Evolutionary conservation across 2,888 invertebrate species (phyloP).

Genomic region (Drosophila meridiana): DNA sequence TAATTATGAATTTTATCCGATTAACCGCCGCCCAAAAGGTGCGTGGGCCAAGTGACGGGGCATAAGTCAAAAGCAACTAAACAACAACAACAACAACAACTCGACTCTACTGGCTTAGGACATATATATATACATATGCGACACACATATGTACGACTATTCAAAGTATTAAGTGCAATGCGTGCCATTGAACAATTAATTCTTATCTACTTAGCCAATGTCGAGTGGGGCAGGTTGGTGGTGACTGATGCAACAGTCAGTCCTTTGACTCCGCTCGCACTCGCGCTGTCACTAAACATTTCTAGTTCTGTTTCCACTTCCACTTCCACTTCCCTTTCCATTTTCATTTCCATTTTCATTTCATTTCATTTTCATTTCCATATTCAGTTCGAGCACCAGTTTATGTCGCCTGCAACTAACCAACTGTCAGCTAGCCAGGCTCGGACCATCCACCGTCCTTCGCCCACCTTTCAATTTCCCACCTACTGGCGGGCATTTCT

Average conservation of each 20-base stretch:
- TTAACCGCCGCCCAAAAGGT: slow-evolving; percentile 67
- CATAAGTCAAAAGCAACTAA: slow-evolving; percentile 53
- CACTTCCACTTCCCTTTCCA: slow-evolving; percentile 28
- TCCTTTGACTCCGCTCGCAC: slow-evolving; percentile 22
- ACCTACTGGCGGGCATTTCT: slow-evolving; percentile 63
- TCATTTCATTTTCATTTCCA: slow-evolving; percentile 35
- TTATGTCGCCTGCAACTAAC: slow-evolving; percentile 39
- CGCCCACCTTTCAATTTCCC: slow-evolving; percentile 4
- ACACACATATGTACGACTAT: slow-evolving; percentile 38
- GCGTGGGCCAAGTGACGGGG: slow-evolving; percentile 55
- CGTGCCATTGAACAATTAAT: slow-evolving; percentile 83
- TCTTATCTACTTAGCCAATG: slow-evolving; percentile 77
- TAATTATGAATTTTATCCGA: slow-evolving; percentile 85
- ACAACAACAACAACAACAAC: neutral
- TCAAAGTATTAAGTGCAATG: slow-evolving; percentile 78
- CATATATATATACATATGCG: neutral
- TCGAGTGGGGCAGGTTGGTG: slow-evolving; percentile 30
- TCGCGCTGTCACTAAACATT: slow-evolving; percentile 20
- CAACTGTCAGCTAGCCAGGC: slow-evolving; percentile 4
- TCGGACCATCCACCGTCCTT: neutral
- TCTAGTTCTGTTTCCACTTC: slow-evolving; percentile 11
- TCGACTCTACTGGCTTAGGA: neutral
- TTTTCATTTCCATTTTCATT: slow-evolving; percentile 32
- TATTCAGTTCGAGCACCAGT: slow-evolving; percentile 46
- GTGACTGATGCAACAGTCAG: slow-evolving; percentile 77